Evolutionary conservation across 2,113 vertebrate genomes (phyloP).

Genomic region (Epinephelus cyanopodus): DNA sequence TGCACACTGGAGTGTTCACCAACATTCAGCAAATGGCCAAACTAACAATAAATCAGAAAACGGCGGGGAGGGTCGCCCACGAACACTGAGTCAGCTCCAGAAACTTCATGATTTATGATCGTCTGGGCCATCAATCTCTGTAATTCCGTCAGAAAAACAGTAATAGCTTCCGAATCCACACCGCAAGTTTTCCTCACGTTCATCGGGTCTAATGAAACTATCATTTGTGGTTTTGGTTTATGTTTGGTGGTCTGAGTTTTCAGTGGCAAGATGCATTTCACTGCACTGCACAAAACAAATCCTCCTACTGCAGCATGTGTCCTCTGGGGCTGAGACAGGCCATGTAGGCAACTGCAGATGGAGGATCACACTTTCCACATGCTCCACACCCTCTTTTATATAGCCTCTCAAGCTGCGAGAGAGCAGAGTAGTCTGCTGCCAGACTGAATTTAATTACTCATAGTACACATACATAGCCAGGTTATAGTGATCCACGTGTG

Average conservation of each 20-base stretch:
- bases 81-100: slow-evolving; percentile 66
- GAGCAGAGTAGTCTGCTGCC: slow-evolving; percentile 50
- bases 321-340: slow-evolving; percentile 40
- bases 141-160: slow-evolving; percentile 58
- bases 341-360: slow-evolving; percentile 51
- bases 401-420: slow-evolving; percentile 43
- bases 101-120: slow-evolving; percentile 68
- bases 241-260: slow-evolving; percentile 60
- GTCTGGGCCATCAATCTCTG: slow-evolving; percentile 55
- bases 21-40: slow-evolving; percentile 71
- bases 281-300: slow-evolving; percentile 67
- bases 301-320: slow-evolving; percentile 52
- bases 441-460: slow-evolving; percentile 66
- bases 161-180: slow-evolving; percentile 53
- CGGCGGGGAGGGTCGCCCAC: slow-evolving; percentile 51
- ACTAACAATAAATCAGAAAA: slow-evolving; percentile 72
- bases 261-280: slow-evolving; percentile 54
- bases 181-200: slow-evolving; percentile 46
- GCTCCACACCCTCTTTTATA: slow-evolving; percentile 66
- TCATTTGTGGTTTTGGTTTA: slow-evolving; percentile 69
- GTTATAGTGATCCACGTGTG: slow-evolving; percentile 10
- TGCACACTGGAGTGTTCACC: slow-evolving; percentile 57
- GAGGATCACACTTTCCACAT: slow-evolving; percentile 64
- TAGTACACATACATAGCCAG: slow-evolving; percentile 60
- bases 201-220: slow-evolving; percentile 57